These are phyloP conservation scores for Gryon sp. DNA, from an alignment of 1,140 invertebrate genomes.

Conservation along the genomic window DNA sequence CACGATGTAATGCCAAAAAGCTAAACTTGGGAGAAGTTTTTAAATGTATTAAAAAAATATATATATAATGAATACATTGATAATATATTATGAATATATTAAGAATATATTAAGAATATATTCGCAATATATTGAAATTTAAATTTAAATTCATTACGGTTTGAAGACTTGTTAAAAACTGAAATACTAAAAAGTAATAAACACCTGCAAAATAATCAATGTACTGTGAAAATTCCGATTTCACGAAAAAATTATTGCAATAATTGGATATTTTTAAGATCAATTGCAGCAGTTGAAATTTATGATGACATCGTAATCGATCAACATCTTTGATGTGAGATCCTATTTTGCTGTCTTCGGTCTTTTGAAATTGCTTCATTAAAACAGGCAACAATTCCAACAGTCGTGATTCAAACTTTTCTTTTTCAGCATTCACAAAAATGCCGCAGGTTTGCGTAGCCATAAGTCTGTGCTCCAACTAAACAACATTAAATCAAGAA, in stretches of 20 bases:
- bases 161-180: too few species aligned
- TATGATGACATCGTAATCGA: constrained; percentile 83
- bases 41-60: too few species aligned
- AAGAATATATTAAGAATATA: background rate
- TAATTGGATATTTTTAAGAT: constrained; percentile 82
- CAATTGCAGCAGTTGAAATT: constrained; percentile 86
- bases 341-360: constrained; percentile 66
- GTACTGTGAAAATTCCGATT: constrained; percentile 74
- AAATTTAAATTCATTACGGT: too few species aligned
- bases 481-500: too few species aligned
- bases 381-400: constrained; percentile 74
- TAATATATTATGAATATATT: background rate
- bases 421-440: constrained; percentile 86
- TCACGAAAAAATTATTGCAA: constrained; percentile 80
- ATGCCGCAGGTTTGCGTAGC: constrained; percentile 84
- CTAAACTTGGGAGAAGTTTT: too few species aligned
- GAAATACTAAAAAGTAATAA: too few species aligned
- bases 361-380: constrained; percentile 76
- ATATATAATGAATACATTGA: too few species aligned
- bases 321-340: constrained; percentile 67
- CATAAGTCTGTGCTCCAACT: constrained; percentile 78
- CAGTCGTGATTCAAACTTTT: constrained; percentile 84
- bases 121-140: constrained; percentile 27
- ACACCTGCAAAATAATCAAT: constrained; percentile 81
- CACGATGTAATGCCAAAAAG: too few species aligned